Evolutionary conservation across 1,140 invertebrate genomes (phyloP), one percentile per base, ranked within the genome.

Genomic region (Alviniconcha marisindica): DNA sequence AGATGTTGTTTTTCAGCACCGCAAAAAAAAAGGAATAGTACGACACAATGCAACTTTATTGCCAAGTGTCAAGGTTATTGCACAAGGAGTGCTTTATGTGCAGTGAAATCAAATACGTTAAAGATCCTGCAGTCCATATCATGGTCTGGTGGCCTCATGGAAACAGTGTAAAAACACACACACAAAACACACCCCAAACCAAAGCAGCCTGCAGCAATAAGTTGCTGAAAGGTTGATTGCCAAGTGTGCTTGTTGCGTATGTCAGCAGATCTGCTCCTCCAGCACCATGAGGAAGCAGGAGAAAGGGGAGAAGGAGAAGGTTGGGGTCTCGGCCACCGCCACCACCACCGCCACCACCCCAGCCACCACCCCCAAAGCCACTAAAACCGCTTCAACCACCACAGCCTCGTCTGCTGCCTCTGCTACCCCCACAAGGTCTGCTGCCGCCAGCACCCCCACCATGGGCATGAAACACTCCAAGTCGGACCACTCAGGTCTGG

Each of bases 391-490:
- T 33, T 38, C 80, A 42, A 40, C 63, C 31, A 33, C 48, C 24
- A 48, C 40, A 33, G 54, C 48, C 12, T 66, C 78, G 0, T 38
- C 74, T 40, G 40, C 84, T 54, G 56, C 38, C 33, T 38, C 44
- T 51, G 44, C 77, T 24, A 79, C 14, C 2, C 28, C 48, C 77
- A 79, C 36, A n/a, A 38, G 4, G 4, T 60, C 36, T 2, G 42
- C 33, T 63, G 33, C 36, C 2, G 33, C 56, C 40, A 51, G 28
- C 28, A 48, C 60, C 18, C 31, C 74, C 54, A 40, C 31, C 28
- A 84, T 83, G 83, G 87, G 87, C 54, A 89, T 90, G 86, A 91
- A 90, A 84, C 83, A 89, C 56, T 90, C 90, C 33, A 88, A 88
- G 56, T 90, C 90, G 38, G 89, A 90, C 56, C 85, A 89, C 54